Conservation (phyloP, 2,797 vertebrate species). For the Euphonia xanthogaster region DNA sequence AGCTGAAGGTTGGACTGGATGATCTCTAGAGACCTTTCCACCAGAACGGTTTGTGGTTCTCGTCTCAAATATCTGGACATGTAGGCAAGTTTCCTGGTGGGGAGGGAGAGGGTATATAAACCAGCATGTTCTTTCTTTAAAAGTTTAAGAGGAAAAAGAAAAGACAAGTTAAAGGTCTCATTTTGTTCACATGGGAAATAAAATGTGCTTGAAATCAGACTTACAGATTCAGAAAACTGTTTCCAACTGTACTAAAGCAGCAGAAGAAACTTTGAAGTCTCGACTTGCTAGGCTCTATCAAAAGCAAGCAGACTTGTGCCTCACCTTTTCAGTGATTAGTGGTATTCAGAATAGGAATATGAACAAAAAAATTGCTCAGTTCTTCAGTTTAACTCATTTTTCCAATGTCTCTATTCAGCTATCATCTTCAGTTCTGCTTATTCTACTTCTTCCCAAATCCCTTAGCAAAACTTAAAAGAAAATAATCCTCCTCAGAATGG, state of each 20-base stretch:
- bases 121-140: neutral
- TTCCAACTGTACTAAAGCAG: neutral
- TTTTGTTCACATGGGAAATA: neutral
- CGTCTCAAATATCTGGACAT: neutral
- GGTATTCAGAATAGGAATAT: neutral
- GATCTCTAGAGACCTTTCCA: neutral
- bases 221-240: neutral
- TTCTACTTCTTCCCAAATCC: neutral
- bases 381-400: neutral
- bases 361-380: neutral
- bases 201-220: neutral
- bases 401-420: neutral
- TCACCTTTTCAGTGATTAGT: neutral
- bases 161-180: neutral
- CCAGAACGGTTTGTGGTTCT: neutral
- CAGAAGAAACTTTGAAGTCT: neutral
- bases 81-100: neutral
- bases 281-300: neutral
- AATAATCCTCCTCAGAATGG: neutral
- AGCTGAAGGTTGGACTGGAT: neutral
- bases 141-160: neutral
- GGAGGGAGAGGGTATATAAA: neutral
- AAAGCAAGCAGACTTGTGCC: neutral
- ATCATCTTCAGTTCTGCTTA: neutral
- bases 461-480: neutral